A percentile compares a stretch with the other conserved stretches of the same genome.
phyloP scores from a whole-genome alignment of 2,888 invertebrate genomes.

The Pachycephus smyrnensis region DNA sequence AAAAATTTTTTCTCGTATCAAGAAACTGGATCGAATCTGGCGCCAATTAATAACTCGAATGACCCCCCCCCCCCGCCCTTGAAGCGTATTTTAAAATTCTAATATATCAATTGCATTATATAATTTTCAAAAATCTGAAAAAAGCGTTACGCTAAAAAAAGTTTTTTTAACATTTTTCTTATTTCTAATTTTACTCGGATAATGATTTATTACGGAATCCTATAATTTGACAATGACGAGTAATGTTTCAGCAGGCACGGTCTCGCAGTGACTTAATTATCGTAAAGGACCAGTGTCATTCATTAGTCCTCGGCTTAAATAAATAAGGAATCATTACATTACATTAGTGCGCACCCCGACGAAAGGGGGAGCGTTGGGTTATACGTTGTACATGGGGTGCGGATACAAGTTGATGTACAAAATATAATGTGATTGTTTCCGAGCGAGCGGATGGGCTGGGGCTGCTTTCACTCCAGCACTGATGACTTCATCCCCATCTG shows the following conservation, averaged over 20 bases:
- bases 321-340: constrained; percentile 58
- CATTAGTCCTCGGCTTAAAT: constrained; percentile 48
- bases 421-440: constrained; percentile 67
- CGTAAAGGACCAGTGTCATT: constrained; percentile 25
- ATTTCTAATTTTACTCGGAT: too few species aligned
- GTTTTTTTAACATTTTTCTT: too few species aligned
- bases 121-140: not conserved
- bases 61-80: too few species aligned
- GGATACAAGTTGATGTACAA: constrained; percentile 46
- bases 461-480: constrained; percentile 33
- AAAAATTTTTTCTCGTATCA: not conserved
- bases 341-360: constrained; percentile 36
- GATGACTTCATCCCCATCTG: constrained; percentile 60
- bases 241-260: too few species aligned
- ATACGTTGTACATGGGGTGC: constrained; percentile 28
- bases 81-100: not conserved
- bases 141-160: too few species aligned
- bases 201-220: too few species aligned
- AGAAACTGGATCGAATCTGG: not conserved
- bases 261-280: constrained; percentile 29
- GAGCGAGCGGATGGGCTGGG: constrained; percentile 51
- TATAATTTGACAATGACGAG: too few species aligned
- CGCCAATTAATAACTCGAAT: not conserved
- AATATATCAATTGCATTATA: not conserved
- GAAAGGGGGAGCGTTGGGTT: constrained; percentile 23